Evolutionary conservation across 2,888 invertebrate genomes (phyloP), one percentile per base, ranked within the genome.

Genomic region (Melangyna quadrimaculata): DNA sequence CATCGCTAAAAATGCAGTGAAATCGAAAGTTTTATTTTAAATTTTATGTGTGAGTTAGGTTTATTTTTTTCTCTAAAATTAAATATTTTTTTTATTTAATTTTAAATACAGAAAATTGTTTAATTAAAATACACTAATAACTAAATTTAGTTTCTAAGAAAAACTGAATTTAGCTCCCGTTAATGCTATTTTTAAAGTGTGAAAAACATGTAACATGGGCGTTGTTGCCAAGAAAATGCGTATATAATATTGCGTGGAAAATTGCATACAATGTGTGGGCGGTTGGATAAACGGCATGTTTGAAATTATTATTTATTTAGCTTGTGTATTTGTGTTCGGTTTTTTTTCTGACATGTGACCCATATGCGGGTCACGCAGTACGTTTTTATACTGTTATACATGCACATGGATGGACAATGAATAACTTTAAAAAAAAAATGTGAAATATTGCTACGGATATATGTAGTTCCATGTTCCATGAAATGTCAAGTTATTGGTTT

Each of bases 231-330:
- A 70, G 75, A 80, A 70, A 75, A 80, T 75, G 70, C 80, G 75
- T 75, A n/a, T n/a, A n/a, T n/a, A n/a, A n/a, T n/a, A 57, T 63
- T 75, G 69, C 75, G 55, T 70, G 75, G 80, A 63, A 55, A 80
- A 80, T 69, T 80, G 80, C 80, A 80, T 37, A 37, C 24, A 7
- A 24, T 53, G 79, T 53, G 79, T 69, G 67, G 79, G 79, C 24
- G 79, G 10, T 43, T 40, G 10, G 9, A 37, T 22, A 24, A 10
- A 37, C 12, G 24, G 14, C 27, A 29, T 17, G 27, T 63, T 63
- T 29, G 19, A 40, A 59, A 37, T 22, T 48, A 37, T 22, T 59
- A 24, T 57, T 45, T 59, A 40, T 45, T n/a, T 61, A 24, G 5
- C 19, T 32, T 57, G 0, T 32, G 19, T 57, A 12, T 57, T 57